Base-by-base conservation (phyloP, 2,797 vertebrate species). In the Anguilla pacifica region DNA sequence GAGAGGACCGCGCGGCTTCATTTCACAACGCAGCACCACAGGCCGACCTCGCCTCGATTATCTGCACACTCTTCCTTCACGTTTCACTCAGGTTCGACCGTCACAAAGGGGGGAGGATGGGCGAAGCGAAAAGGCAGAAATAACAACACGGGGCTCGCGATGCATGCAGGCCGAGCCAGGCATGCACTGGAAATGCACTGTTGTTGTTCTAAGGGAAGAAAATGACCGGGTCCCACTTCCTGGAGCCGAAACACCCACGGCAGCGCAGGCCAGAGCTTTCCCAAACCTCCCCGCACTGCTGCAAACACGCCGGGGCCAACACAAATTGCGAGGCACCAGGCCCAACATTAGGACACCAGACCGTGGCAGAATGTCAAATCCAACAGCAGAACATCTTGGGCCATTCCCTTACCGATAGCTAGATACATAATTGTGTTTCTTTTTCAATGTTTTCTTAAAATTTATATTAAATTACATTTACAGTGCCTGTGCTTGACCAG, bases 51-150 rank as follows among this genome's bases (percentile, higher is more conserved):
- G 93, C 93, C 13, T 84, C 55, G 67, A 67, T 70, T 64, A 55
- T 70, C 59, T 10, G 94, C 94, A 95, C 95, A 94, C 94, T 94
- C 94, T 91, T 93, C 90, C 93, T 92, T 95, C 96, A 94, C 93
- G 94, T 91, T 92, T 94, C 81, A 35, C 28, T 70, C 64, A 28
- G n/a, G 67, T 67, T 82, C 11, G 19, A 83, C 46, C 93, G 89
- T 93, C 93, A 94, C 92, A 91, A 91, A 88, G 88, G 86, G 83
- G 55, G 77, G 79, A 89, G 89, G 46, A 81, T 84, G 83, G 64
- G 77, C 49, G 83, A 86, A n/a, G 70, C 64, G 49, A 64, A 79
- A 85, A 87, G 85, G 83, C 31, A 87, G 81, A 87, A 87, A 70
- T 77, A 84, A 86, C 74, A 87, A 87, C 83, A 86, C 53, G 85